Base-by-base conservation (phyloP, 1,140 invertebrate species). In the Yoshiicerus persimilis region DNA sequence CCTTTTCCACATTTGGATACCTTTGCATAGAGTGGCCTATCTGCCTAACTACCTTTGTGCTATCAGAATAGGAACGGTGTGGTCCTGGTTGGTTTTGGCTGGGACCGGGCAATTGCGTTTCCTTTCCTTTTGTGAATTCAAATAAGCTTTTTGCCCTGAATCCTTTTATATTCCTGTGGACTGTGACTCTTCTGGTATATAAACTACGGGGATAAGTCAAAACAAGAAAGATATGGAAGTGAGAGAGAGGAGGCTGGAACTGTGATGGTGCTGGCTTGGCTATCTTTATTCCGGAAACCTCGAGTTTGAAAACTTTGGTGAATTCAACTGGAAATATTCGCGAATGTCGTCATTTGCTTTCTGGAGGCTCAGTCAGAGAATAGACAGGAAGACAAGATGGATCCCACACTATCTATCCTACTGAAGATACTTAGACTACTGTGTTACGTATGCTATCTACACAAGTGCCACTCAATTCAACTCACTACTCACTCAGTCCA, bases 141-240 rank as follows among this genome's bases (percentile, higher is more conserved):
- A 80, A 80, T 80, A 80, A 80, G 75, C 30, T 80, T 80, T 77
- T 80, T 80, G 75, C 34, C 75, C 75, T 20, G 75, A 80, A 80
- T 80, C 75, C 32, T 80, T 70, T 80, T 80, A 20, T 80, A 36
- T 80, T 70, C 10, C 62, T 27, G 39, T 1, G 39, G 64, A 80
- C 32, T 80, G 34, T 34, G n/a, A 9, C 8, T 23, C 4, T 80
- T 36, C 75, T 80, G 13, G 41, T 20, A 47, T 16, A n/a, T n/a
- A 56, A 4, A 56, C 13, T 30, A 11, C 23, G 6, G 11, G 30
- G 27, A 27, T 27, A 32, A 70, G 64, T 30, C 66, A 70, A 70
- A 70, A 27, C 25, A 13, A 70, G 25, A 23, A 30, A 70, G 30
- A 30, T 70, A 56, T 56, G 47, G 16, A 56, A n/a, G 47, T n/a